Base-by-base conservation (phyloP, 2,797 vertebrate genomes). In the Premnoplex brunnescens region DNA sequence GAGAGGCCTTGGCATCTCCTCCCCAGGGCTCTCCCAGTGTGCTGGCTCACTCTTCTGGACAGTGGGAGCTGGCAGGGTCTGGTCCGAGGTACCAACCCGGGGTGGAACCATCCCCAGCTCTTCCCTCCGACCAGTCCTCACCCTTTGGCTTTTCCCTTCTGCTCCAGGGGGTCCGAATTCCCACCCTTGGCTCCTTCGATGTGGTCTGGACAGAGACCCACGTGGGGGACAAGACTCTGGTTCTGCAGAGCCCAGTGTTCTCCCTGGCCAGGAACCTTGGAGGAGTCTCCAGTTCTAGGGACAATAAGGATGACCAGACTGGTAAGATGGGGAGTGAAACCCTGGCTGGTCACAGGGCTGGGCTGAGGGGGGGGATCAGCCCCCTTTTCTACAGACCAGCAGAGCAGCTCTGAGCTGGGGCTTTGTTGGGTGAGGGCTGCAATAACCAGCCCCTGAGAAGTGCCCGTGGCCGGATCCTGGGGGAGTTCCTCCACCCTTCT, bases 91-190 rank as follows among this genome's bases (percentile, higher is more conserved):
- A 17, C 11, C 44, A 13, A 11, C 15, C 37, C 22, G 15, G 16
- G 15, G 7, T 6, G 9, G 44, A 46, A 17, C 30, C 58, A 28
- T 6, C 9, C 46, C 56, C 12, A 2, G 46, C 27, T 81, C n/a
- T 63, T 58, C 18, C 30, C 37, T 30, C 43, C 21, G 58, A 7
- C 7, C 18, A 28, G 0, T 24, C 26, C 71, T 91, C 52, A 64
- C 27, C 46, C 39, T 12, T 71, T 59, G 22, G 51, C 30, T 20
- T 63, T 54, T 82, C 13, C 22, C 34, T 82, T 23, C 27, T 58
- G 19, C 63, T 86, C 37, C 76, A 81, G 89, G 89, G 89, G 2
- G 12, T 91, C 69, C 63, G 89, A 52, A 63, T 91, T 41, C 76
- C 89, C 71, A 91, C 83, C 22, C 63, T 91, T 1, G 89, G 89